Base-by-base conservation (phyloP, 1,140 invertebrate genomes). In the Propsilocerus akamusi region DNA sequence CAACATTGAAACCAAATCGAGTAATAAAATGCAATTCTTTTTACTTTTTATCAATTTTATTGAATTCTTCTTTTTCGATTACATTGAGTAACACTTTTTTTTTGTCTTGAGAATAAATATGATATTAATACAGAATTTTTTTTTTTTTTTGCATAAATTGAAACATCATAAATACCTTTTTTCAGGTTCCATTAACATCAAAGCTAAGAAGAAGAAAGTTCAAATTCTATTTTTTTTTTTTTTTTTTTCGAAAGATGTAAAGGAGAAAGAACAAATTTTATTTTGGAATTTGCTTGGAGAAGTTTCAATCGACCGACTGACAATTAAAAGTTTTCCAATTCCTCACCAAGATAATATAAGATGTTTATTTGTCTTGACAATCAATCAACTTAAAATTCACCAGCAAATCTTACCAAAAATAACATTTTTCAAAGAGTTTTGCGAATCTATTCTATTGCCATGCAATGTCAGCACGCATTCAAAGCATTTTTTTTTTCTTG, bases 181-280 rank as follows among this genome's bases (percentile, higher is more conserved):
- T 41, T 41, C 32, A 7, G 14, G 17, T 41, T 17, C 10, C 17
- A 8, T 14, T 17, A 17, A 41, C 34, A 41, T 41, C 34, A 41
- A 41, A 41, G 34, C 34, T 41, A 41, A 41, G 34, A 41, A 41
- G 7, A n/a, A n/a, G n/a, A n/a, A n/a, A n/a, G n/a, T n/a, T n/a
- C n/a, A n/a, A n/a, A n/a, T n/a, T n/a, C n/a, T n/a, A n/a, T n/a
- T n/a, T n/a, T n/a, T n/a, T n/a, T n/a, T n/a, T n/a, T n/a, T n/a
- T n/a, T n/a, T n/a, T n/a, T n/a, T n/a, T n/a, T n/a, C n/a, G n/a
- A n/a, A n/a, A n/a, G n/a, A n/a, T n/a, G n/a, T n/a, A n/a, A n/a
- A n/a, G n/a, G n/a, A n/a, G 34, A 41, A 41, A 41, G 6, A 20
- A 20, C 22, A 7, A 41, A 17, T 41, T 17, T 1, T 41, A 20